phyloP scores from a whole-genome alignment of 1,140 invertebrate species.

The Danaus melanippus region DNA sequence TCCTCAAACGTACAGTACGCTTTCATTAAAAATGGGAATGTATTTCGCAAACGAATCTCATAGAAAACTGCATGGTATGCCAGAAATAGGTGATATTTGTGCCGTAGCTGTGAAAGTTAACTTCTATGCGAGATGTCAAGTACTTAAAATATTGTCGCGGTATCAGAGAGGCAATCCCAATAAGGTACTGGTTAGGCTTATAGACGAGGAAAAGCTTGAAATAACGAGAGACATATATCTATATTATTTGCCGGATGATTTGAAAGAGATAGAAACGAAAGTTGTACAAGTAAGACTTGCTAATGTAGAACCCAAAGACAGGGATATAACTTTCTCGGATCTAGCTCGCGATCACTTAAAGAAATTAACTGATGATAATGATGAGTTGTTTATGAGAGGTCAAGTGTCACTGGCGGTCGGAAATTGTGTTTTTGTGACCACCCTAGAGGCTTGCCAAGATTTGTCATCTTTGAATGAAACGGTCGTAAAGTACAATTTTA shows the following conservation, averaged over 20 bases:
- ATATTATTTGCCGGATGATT: conserved; percentile 53
- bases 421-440: conserved; percentile 55
- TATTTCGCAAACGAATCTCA: conserved; percentile 49
- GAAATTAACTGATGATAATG: conserved; percentile 36
- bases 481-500: conserved; percentile 46
- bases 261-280: conserved; percentile 42
- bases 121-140: conserved; percentile 51
- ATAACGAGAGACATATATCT: conserved; percentile 39
- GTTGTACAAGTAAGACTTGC: conserved; percentile 46
- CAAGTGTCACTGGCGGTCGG: conserved; percentile 42
- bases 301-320: conserved; percentile 54
- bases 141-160: conserved; percentile 43
- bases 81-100: conserved; percentile 55
- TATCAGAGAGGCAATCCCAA: conserved; percentile 42
- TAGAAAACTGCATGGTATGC: conserved; percentile 40
- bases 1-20: conserved; percentile 38
- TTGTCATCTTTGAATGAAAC: conserved; percentile 40
- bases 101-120: conserved; percentile 42
- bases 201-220: conserved; percentile 56
- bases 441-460: conserved; percentile 50
- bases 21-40: conserved; percentile 56
- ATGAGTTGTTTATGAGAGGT: conserved; percentile 45
- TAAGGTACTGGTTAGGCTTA: conserved; percentile 44
- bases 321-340: conserved; percentile 51
- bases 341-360: conserved; percentile 37